These are phyloP conservation scores for Cromileptes altivelis DNA, from an alignment of 2,113 vertebrate genomes.

Conservation along the genomic window DNA sequence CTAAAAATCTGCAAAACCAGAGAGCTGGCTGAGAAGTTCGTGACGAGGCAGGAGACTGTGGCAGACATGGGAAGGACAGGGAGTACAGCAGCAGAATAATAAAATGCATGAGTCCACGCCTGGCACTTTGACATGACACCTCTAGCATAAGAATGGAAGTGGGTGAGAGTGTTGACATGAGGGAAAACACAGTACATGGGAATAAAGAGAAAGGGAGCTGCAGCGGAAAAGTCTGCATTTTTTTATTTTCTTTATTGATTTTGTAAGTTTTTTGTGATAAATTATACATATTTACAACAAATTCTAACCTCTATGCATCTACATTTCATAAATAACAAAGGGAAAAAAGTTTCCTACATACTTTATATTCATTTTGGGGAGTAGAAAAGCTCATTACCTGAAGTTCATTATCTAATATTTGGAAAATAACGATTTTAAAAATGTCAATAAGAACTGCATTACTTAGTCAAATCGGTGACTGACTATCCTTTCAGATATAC, in stretches of 20 bases:
- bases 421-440: conserved; percentile 56
- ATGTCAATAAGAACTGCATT: conserved; percentile 55
- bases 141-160: conserved; percentile 57
- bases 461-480: conserved; percentile 36
- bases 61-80: conserved; percentile 48
- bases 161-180: conserved; percentile 26
- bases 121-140: conserved; percentile 62
- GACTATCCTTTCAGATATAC: conserved; percentile 47
- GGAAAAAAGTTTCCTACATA: conserved; percentile 7
- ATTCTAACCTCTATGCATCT: background rate
- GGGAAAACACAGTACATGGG: conserved; percentile 6
- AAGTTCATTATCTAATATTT: conserved; percentile 61
- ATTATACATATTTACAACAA: background rate
- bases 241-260: background rate
- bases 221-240: conserved; percentile 13
- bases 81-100: conserved; percentile 55
- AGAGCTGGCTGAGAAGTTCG: conserved; percentile 36
- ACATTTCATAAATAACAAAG: background rate
- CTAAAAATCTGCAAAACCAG: conserved; percentile 34
- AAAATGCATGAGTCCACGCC: conserved; percentile 45
- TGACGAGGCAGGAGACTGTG: conserved; percentile 50
- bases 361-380: conserved; percentile 39
- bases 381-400: conserved; percentile 58
- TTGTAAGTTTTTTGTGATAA: background rate
- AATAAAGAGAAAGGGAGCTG: conserved; percentile 6